A percentile compares a stretch with the other conserved stretches of the same genome.
Evolutionary conservation across 2,888 invertebrate genomes (phyloP).

Genomic region (Unio pictorum): DNA sequence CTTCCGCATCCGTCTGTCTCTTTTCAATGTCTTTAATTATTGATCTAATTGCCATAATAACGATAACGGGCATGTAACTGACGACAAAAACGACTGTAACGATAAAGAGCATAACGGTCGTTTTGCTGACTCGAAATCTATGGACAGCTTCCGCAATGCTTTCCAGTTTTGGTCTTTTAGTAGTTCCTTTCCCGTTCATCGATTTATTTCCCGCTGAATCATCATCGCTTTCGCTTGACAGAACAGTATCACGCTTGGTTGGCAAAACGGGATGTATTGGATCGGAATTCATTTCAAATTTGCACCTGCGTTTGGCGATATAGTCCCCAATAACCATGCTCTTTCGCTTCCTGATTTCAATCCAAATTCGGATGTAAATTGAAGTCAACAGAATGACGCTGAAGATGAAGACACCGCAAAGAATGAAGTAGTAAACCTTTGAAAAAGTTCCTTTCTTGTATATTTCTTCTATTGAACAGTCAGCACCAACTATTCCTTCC

Average conservation of each 20-base stretch:
- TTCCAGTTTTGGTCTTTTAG: slow-evolving; percentile 22
- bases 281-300: slow-evolving; percentile 14
- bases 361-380: slow-evolving; percentile 49
- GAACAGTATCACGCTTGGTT: slow-evolving; percentile 33
- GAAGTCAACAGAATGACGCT: slow-evolving; percentile 46
- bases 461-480: slow-evolving; percentile 54
- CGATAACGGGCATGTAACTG: slow-evolving; percentile 38
- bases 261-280: slow-evolving; percentile 14
- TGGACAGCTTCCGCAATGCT: slow-evolving; percentile 26
- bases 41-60: slow-evolving; percentile 38
- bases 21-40: slow-evolving; percentile 31
- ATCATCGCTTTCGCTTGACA: slow-evolving; percentile 47
- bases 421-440: slow-evolving; percentile 40
- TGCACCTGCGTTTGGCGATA: slow-evolving; percentile 20
- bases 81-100: slow-evolving; percentile 44
- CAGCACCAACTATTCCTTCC: slow-evolving; percentile 38
- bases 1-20: slow-evolving; percentile 26
- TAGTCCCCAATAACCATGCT: slow-evolving; percentile 32
- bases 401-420: slow-evolving; percentile 46
- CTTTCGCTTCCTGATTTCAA: slow-evolving; percentile 34
- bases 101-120: slow-evolving; percentile 37
- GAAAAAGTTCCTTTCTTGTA: slow-evolving; percentile 43
- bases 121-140: slow-evolving; percentile 33
- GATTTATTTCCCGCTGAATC: slow-evolving; percentile 18
- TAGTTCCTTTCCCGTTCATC: slow-evolving; percentile 2